These are phyloP conservation scores for Nomada fucata DNA, from an alignment of 2,888 invertebrate species.

Conservation along the genomic window DNA sequence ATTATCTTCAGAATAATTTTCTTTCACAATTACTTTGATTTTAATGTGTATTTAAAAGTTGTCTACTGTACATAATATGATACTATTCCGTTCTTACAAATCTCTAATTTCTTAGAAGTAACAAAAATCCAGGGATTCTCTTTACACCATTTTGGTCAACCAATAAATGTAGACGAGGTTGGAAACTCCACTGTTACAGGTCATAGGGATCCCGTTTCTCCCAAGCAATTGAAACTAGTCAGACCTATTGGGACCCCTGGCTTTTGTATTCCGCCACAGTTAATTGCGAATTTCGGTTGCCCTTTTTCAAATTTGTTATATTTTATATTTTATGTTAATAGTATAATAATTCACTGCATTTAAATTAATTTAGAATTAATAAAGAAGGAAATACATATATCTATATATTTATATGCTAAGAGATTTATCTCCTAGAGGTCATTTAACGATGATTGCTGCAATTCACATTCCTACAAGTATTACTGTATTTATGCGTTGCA, in stretches of 20 bases:
- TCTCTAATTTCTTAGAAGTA: too few species aligned
- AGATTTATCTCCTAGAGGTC: not conserved
- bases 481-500: not conserved
- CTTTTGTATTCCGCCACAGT: slow-evolving; percentile 17
- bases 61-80: too few species aligned
- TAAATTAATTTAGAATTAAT: not conserved
- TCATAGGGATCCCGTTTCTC: slow-evolving; percentile 1
- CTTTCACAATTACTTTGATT: too few species aligned
- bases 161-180: not conserved
- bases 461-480: not conserved
- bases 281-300: not conserved
- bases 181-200: not conserved
- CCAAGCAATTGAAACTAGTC: not conserved
- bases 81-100: too few species aligned
- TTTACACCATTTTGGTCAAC: too few species aligned
- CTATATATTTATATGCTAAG: too few species aligned
- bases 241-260: not conserved
- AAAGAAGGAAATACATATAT: too few species aligned
- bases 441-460: slow-evolving; percentile 3
- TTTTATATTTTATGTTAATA: too few species aligned
- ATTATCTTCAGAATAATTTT: too few species aligned
- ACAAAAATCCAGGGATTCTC: too few species aligned
- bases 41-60: too few species aligned
- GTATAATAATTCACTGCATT: too few species aligned
- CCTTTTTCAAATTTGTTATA: not conserved